Base-by-base conservation (phyloP, 1,140 invertebrate genomes). In the Leptoteleia sp. region DNA sequence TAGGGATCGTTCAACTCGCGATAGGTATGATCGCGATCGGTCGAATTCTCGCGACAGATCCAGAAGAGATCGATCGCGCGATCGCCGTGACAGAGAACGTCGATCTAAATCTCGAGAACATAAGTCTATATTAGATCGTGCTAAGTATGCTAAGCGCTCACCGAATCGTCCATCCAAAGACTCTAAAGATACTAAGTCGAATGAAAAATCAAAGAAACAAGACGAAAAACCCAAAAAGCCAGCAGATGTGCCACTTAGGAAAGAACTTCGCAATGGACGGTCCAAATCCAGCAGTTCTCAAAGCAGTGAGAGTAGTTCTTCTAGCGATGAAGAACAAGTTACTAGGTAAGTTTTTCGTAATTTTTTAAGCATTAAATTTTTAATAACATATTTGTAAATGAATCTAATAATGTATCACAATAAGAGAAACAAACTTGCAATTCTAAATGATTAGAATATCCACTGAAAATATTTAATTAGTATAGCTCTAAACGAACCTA, bases 271-370 rank as follows among this genome's bases (percentile, higher is more conserved):
- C 42, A 90, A 90, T 45, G 88, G 88, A 75, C 81, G 88, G 37
- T 89, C 89, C 25, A 89, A 89, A 37, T 89, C 88, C n/a, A 90
- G 85, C 79, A 89, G 87, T 76, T 87, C 87, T 59, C 85, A 89
- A 73, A 89, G 87, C 81, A 89, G 87, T 67, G 85, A 88, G 29
- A 88, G 85, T 79, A 86, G 85, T 81, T 87, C 87, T 59, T 86
- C 85, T 67, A 87, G 82, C 52, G 88, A 90, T 75, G 87, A 86
- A 54, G 87, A 88, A 64, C 81, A 82, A 15, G 29, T 82, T 35
- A 42, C 61, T n/a, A 84, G 79, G 85, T 85, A 50, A 78, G 19
- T 13, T 62, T 9, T 29, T 29, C 27, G 4, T 29, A 29, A 16
- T 67, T 65, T 54, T 4, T 65, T 17, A 15, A 29, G n/a, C n/a